phyloP scores from a whole-genome alignment of 2,113 vertebrate genomes.

The Chaetodon auriga region DNA sequence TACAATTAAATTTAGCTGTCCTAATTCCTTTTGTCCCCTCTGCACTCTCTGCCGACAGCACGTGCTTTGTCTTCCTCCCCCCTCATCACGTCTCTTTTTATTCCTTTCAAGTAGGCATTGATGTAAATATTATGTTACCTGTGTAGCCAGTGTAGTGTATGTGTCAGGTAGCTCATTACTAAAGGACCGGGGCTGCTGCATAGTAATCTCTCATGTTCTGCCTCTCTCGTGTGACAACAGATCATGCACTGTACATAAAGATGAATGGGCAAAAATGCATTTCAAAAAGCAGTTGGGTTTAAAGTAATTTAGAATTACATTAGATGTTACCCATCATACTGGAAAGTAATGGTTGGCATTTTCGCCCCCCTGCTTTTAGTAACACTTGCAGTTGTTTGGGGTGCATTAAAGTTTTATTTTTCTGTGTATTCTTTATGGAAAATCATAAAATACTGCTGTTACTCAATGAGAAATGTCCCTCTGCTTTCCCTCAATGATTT shows the following conservation, averaged over 20 bases:
- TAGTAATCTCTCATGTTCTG: neutral
- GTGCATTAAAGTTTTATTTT: constrained; percentile 30
- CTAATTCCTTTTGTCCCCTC: constrained; percentile 53
- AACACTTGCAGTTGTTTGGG: neutral
- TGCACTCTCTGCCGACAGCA: constrained; percentile 6
- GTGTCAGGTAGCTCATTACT: neutral
- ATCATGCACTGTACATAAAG: neutral
- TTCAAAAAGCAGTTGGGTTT: neutral
- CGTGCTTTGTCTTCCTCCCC: constrained; percentile 1
- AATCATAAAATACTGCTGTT: constrained; percentile 45
- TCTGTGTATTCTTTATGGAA: constrained; percentile 40
- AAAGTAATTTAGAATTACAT: neutral
- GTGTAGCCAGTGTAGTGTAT: neutral
- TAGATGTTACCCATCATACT: neutral
- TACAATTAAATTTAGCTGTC: constrained; percentile 54
- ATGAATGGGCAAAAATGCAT: neutral
- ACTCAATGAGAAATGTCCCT: constrained; percentile 48
- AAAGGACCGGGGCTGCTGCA: neutral
- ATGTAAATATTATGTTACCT: neutral
- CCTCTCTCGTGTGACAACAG: neutral
- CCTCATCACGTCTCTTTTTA: neutral
- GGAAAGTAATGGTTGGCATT: neutral
- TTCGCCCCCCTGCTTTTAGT: neutral
- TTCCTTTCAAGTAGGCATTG: neutral
- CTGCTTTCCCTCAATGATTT: constrained; percentile 52